Evolutionary conservation across 2,113 vertebrate species (phyloP).

Genomic region (Aix galericulata): DNA sequence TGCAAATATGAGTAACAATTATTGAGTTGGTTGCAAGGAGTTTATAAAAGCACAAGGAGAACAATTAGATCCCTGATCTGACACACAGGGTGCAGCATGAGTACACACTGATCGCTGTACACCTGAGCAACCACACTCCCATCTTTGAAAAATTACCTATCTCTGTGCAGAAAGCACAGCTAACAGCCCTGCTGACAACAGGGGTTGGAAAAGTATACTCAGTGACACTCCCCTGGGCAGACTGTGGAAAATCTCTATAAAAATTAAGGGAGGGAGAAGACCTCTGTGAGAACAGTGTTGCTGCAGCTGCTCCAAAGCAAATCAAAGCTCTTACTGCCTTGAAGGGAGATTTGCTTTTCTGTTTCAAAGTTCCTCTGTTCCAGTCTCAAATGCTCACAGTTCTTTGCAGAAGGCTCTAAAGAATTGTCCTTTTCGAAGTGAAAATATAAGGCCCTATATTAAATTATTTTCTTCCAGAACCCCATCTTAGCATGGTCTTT

Average conservation of each 20-base stretch:
- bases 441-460: neutral
- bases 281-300: neutral
- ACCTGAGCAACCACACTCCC: neutral
- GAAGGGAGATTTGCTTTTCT: neutral
- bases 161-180: neutral
- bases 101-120: neutral
- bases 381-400: neutral
- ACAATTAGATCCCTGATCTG: neutral
- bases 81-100: neutral
- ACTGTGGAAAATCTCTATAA: neutral
- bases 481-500: neutral
- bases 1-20: neutral
- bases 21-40: neutral
- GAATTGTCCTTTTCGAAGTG: neutral
- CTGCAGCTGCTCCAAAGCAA: neutral
- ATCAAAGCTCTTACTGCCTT: neutral
- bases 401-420: neutral
- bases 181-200: neutral
- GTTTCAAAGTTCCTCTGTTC: neutral
- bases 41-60: neutral
- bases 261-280: neutral
- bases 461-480: neutral
- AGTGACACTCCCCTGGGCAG: neutral
- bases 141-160: neutral
- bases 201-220: neutral